Base-by-base conservation (phyloP, 2,888 invertebrate genomes). In the Tenthredo distinguenda region DNA sequence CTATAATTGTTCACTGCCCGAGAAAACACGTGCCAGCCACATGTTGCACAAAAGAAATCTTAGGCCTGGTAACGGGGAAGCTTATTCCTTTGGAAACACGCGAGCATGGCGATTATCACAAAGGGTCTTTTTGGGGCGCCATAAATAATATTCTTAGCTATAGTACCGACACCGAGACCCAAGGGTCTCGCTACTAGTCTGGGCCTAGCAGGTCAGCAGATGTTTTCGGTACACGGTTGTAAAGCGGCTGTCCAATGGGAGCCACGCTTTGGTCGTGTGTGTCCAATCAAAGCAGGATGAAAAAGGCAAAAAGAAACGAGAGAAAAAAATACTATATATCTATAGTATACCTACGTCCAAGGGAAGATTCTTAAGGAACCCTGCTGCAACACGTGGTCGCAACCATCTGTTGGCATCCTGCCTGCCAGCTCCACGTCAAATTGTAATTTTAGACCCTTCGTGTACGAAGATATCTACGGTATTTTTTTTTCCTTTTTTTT, bases 11-110 rank as follows among this genome's bases (percentile, higher is more conserved):
- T 40, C 83, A 83, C 88, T 87, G 88, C 87, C 86, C 87, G 85
- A 89, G 89, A 90, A 92, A 92, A 93, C 93, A 93, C 93, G 93
- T 93, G 93, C 91, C 92, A 84, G 90, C 92, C 93, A 93, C 93
- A 93, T 93, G 92, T 92, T 92, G 92, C 91, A 91, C 90, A 92
- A 93, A 91, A 87, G 90, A 90, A 91, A 92, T 92, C 92, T 88
- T 89, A 34, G 58, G 15, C 62, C 40, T 37, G 40, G 58, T 21
- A 34, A 55, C 31, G 50, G 81, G 18, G 72, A 43, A 43, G 43
- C 40, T 9, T 55, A 31, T 83, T 83, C 83, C 83, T 65, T 83
- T 83, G 26, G 68, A 83, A 83, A 83, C 71, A 71, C 71, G 83
- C 83, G 83, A 83, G 83, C 83, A 83, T 62, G 37, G 62, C 83